Conservation (phyloP, 2,113 vertebrate species). For the Motacilla tschutschensis region DNA sequence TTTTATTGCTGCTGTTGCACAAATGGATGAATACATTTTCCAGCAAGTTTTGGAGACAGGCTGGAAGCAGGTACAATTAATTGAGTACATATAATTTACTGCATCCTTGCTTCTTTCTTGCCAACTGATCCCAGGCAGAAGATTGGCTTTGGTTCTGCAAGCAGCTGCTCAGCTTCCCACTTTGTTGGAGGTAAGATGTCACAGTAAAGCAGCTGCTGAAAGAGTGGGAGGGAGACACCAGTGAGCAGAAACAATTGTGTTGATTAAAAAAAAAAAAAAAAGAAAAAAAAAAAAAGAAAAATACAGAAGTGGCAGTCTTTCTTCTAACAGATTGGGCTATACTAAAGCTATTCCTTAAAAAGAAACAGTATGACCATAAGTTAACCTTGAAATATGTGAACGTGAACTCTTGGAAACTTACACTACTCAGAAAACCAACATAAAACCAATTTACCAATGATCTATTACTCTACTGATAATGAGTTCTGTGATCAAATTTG, state of each 20-base stretch:
- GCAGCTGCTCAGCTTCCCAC: slow-evolving; percentile 52
- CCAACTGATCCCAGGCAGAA: slow-evolving; percentile 58
- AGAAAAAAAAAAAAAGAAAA: too few species aligned
- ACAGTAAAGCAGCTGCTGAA: slow-evolving; percentile 56
- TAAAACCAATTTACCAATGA: neutral
- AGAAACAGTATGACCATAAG: neutral
- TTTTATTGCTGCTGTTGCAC: slow-evolving; percentile 34
- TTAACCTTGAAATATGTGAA: slow-evolving; percentile 8
- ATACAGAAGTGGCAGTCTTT: neutral
- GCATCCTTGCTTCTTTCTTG: slow-evolving; percentile 50
- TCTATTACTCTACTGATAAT: neutral
- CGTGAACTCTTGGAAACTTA: neutral
- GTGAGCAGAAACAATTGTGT: slow-evolving; percentile 34
- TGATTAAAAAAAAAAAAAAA: neutral
- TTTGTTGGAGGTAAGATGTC: slow-evolving; percentile 64
- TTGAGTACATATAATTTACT: slow-evolving; percentile 43
- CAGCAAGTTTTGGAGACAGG: slow-evolving; percentile 32
- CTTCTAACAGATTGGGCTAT: neutral
- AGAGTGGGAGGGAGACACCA: slow-evolving; percentile 36
- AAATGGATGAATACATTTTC: slow-evolving; percentile 36
- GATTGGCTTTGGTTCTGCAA: slow-evolving; percentile 47
- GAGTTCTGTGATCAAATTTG: slow-evolving; percentile 12
- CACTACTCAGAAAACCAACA: neutral
- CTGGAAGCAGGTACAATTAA: slow-evolving; percentile 53
- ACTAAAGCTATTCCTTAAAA: slow-evolving; percentile 11